phyloP scores from a whole-genome alignment of 2,888 invertebrate species.

The Erannis defoliaria region DNA sequence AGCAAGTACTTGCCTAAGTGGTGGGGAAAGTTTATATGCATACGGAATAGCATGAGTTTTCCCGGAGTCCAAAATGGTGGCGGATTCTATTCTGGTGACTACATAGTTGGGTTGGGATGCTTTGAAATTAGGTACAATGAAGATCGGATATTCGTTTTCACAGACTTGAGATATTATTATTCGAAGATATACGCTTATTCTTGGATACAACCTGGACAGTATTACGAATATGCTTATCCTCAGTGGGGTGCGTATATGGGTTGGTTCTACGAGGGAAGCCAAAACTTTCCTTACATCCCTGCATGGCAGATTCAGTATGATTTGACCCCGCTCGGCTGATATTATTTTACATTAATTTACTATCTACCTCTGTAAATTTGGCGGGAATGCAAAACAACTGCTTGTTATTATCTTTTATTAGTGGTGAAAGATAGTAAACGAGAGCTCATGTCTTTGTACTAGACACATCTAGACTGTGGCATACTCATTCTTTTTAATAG shows the following conservation, averaged over 20 bases:
- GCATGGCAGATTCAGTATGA: slow-evolving; percentile 20
- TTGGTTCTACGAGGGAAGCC: not conserved
- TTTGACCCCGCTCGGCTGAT: slow-evolving; percentile 43
- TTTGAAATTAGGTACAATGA: slow-evolving; percentile 72
- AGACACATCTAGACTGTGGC: no score
- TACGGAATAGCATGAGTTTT: slow-evolving; percentile 47
- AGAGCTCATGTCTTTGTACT: no score
- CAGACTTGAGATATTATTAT: slow-evolving; percentile 66
- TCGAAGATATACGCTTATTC: slow-evolving; percentile 47
- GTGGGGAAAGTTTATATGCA: slow-evolving; percentile 72
- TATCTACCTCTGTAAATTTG: no score
- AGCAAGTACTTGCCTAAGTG: slow-evolving; percentile 64
- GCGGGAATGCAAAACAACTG: no score
- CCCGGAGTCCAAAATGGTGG: slow-evolving; percentile 65
- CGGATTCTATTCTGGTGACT: slow-evolving; percentile 42
- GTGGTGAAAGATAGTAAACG: no score
- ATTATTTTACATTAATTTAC: no score
- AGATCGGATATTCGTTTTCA: slow-evolving; percentile 63
- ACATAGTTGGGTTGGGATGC: slow-evolving; percentile 58
- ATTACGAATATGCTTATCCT: slow-evolving; percentile 71
- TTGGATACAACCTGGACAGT: slow-evolving; percentile 50
- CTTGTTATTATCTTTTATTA: no score
- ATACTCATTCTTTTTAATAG: no score
- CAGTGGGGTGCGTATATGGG: slow-evolving; percentile 52
- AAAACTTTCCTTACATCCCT: slow-evolving; percentile 40